Conservation (phyloP, 2,888 invertebrate species). For the Branchipolynoe longqiensis region DNA sequence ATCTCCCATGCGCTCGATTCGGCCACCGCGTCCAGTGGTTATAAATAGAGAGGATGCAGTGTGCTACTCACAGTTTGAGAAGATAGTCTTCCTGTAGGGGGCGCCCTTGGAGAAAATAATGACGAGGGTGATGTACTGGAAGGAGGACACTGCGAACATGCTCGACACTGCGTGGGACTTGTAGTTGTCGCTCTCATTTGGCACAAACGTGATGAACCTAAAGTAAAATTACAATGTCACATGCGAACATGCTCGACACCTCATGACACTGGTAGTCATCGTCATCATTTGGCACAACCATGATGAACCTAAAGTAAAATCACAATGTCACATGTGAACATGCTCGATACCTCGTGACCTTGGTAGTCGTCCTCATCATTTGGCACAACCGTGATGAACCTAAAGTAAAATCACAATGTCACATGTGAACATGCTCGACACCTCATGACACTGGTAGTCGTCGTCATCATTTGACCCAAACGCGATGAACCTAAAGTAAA, state of each 20-base stretch:
- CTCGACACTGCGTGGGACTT: constrained; percentile 92
- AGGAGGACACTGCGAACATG: constrained; percentile 91
- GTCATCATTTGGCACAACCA: background rate
- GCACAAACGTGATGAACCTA: background rate
- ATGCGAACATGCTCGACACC: constrained; percentile 91
- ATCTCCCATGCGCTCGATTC: no score
- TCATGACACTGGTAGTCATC: constrained; percentile 86
- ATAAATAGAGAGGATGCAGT: no score
- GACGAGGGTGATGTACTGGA: constrained; percentile 94
- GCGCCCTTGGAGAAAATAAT: constrained; percentile 94
- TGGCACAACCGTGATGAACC: background rate
- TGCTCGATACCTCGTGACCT: constrained; percentile 92
- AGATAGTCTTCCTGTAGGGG: constrained; percentile 92
- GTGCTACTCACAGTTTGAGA: constrained; percentile 86
- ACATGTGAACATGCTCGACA: no score
- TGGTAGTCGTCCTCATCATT: constrained; percentile 74
- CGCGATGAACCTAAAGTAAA: no score
- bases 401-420: no score
- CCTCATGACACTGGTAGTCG: no score
- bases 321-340: constrained; percentile 87
- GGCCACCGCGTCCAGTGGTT: no score
- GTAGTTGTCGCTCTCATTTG: constrained; percentile 71
- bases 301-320: background rate
- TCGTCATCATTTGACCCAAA: no score
- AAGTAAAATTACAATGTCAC: no score